Evolutionary conservation across 37 sponge, comb jelly and placozoan genomes (phyloP).

Genomic region (Agelas oroides): DNA sequence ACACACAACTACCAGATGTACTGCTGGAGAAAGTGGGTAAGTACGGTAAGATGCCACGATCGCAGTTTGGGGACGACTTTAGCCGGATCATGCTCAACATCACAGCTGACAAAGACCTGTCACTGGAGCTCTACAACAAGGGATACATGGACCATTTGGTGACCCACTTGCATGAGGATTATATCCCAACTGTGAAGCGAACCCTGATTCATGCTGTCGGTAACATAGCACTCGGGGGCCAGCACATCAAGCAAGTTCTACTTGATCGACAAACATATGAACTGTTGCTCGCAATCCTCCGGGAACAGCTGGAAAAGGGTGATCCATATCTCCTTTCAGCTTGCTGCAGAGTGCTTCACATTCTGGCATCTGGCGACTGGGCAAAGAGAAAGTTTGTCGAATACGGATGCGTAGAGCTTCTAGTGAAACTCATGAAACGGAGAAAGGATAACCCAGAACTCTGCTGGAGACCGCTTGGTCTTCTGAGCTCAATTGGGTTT

Average conservation of each 20-base stretch:
- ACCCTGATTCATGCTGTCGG: conserved; percentile 73
- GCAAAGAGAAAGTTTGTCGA: conserved; percentile 73
- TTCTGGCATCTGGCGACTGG: conserved; percentile 74
- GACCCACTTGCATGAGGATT: conserved; percentile 12
- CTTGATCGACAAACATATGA: conserved; percentile 37
- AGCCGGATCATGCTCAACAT: conserved; percentile 71
- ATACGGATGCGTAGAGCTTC: conserved; percentile 39
- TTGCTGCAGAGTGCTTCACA: conserved; percentile 82
- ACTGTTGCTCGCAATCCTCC: conserved; percentile 30
- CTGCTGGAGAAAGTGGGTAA: conserved; percentile 19
- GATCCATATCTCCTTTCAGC: conserved; percentile 58
- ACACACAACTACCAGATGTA: conserved; percentile 1
- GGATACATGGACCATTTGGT: conserved; percentile 55
- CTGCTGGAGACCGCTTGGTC: conserved; percentile 73
- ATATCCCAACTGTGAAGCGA: conserved; percentile 18
- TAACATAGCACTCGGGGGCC: conserved; percentile 78
- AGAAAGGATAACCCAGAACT: conserved; percentile 49
- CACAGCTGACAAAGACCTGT: conserved; percentile 75
- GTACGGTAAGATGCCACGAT: neutral
- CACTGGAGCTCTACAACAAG: conserved; percentile 44
- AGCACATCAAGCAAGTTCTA: conserved; percentile 64
- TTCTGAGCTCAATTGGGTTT: conserved; percentile 77
- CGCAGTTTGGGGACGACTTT: conserved; percentile 67
- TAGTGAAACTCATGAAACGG: conserved; percentile 43
- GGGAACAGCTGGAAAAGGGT: conserved; percentile 5